phyloP scores from a whole-genome alignment of 2,888 invertebrate species.

The Drosophila vallismaia region DNA sequence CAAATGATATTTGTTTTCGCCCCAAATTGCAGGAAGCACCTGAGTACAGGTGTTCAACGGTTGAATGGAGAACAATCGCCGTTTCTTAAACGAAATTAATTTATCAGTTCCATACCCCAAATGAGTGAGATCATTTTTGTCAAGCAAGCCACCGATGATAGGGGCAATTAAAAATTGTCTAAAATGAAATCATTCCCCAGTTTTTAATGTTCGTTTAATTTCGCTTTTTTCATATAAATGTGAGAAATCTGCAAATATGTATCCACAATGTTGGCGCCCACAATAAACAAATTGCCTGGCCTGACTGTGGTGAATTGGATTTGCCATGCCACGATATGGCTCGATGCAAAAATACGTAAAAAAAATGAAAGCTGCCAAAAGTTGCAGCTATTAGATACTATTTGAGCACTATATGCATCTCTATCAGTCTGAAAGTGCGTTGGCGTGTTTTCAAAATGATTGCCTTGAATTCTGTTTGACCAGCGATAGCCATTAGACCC shows the following conservation, averaged over 20 bases:
- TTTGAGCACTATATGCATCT: slow-evolving; percentile 38
- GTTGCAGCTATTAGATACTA: slow-evolving; percentile 45
- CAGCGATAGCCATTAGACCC: slow-evolving; percentile 4
- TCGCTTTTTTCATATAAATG: slow-evolving; percentile 4
- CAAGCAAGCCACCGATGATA: slow-evolving; percentile 51
- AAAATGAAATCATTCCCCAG: slow-evolving; percentile 70
- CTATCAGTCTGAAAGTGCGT: slow-evolving; percentile 58
- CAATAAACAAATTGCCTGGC: slow-evolving; percentile 73
- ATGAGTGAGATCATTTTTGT: slow-evolving; percentile 69
- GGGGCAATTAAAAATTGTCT: slow-evolving; percentile 41
- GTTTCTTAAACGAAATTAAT: slow-evolving; percentile 36
- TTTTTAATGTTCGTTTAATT: slow-evolving; percentile 1
- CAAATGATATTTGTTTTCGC: slow-evolving; percentile 41
- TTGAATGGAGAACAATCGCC: slow-evolving; percentile 27
- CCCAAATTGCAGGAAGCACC: slow-evolving; percentile 55
- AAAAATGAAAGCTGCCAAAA: slow-evolving; percentile 43
- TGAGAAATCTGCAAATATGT: slow-evolving; percentile 20
- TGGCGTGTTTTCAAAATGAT: slow-evolving; percentile 68
- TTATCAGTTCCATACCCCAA: background rate
- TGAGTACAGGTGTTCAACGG: slow-evolving; percentile 55
- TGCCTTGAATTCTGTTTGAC: slow-evolving; percentile 61
- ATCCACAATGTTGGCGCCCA: slow-evolving; percentile 59
- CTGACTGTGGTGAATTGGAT: slow-evolving; percentile 73
- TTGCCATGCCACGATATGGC: slow-evolving; percentile 48
- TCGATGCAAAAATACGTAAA: slow-evolving; percentile 53